Evolutionary conservation across 2,113 vertebrate genomes (phyloP).

Genomic region (Bubo blakistoni): DNA sequence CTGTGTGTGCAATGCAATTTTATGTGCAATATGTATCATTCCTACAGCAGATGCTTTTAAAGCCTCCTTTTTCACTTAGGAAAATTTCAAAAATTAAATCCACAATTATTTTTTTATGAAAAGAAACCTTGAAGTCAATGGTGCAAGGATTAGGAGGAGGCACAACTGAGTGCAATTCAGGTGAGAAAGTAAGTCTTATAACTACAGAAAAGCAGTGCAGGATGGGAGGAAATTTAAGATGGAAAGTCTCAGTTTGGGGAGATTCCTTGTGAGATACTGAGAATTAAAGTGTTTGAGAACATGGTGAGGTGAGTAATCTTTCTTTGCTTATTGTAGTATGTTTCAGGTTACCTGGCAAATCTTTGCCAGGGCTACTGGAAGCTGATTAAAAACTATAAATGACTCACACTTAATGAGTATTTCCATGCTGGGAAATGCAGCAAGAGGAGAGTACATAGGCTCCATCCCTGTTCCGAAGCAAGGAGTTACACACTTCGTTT

Average conservation of each 20-base stretch:
- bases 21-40: not conserved
- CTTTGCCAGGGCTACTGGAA: not conserved
- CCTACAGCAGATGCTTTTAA: not conserved
- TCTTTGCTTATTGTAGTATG: not conserved
- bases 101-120: not conserved
- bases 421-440: not conserved
- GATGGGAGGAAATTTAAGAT: not conserved
- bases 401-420: not conserved
- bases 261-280: not conserved
- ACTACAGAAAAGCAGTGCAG: not conserved
- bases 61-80: not conserved
- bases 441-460: not conserved
- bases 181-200: not conserved
- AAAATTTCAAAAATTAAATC: not conserved
- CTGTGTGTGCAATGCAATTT: not conserved
- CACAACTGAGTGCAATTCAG: not conserved
- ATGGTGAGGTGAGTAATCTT: not conserved
- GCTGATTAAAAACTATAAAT: not conserved
- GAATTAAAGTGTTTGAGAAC: not conserved
- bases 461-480: not conserved
- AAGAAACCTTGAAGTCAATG: not conserved
- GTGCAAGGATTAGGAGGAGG: not conserved
- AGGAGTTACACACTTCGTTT: not conserved
- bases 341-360: not conserved
- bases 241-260: not conserved